These are phyloP conservation scores for Drosophila siamana DNA, from an alignment of 2,888 invertebrate species.

Conservation along the genomic window DNA sequence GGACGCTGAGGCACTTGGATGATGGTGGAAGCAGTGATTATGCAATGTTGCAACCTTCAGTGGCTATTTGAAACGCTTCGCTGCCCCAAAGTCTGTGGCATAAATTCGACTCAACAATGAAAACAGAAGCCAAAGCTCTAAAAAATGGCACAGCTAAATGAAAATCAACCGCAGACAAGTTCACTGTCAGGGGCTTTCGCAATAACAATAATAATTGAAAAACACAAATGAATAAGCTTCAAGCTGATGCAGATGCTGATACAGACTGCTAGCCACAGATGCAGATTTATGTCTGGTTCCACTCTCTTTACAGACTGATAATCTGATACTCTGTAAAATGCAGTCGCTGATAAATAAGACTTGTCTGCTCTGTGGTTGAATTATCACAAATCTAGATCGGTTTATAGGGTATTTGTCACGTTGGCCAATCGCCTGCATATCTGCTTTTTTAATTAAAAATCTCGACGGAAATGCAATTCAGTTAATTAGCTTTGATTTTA, in stretches of 20 bases:
- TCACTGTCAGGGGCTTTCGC: constrained; percentile 44
- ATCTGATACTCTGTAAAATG: neutral
- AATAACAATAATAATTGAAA: constrained; percentile 18
- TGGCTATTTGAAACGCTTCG: constrained; percentile 39
- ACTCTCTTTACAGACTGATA: too few relatives aligned
- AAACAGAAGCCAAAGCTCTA: constrained; percentile 36
- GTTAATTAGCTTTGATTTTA: constrained; percentile 34
- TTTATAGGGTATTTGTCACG: neutral
- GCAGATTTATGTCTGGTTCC: neutral
- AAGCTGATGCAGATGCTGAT: neutral
- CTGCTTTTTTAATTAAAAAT: constrained; percentile 28
- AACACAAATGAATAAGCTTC: neutral
- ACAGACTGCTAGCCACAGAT: neutral
- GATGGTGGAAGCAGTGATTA: constrained; percentile 1
- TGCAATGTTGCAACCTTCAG: constrained; percentile 48
- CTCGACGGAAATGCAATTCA: constrained; percentile 14
- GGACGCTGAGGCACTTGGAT: neutral
- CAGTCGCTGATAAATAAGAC: too few relatives aligned
- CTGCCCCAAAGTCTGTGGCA: constrained; percentile 56
- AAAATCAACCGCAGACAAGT: constrained; percentile 45
- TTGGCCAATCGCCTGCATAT: neutral
- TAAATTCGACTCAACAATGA: constrained; percentile 53
- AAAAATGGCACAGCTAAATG: constrained; percentile 30
- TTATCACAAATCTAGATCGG: neutral
- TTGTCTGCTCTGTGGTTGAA: too few relatives aligned